phyloP scores from a whole-genome alignment of 2,888 invertebrate species.

The Parnassius orleans region DNA sequence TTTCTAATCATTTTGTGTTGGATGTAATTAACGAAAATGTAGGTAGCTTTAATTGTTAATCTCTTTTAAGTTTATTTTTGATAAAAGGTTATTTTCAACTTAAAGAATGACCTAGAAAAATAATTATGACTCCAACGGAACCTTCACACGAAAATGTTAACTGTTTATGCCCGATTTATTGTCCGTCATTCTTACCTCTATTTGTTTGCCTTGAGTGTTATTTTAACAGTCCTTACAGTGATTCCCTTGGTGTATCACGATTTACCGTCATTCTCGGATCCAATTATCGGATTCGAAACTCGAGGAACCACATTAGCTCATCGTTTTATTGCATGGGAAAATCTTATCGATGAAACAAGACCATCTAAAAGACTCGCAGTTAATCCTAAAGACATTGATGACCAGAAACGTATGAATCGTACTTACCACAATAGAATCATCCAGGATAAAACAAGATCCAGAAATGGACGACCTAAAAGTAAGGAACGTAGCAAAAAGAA shows the following conservation, averaged over 20 bases:
- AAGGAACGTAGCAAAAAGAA: slow-evolving; percentile 63
- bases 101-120: slow-evolving; percentile 53
- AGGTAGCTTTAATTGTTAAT: slow-evolving; percentile 22
- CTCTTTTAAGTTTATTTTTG: slow-evolving; percentile 29
- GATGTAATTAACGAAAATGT: slow-evolving; percentile 17
- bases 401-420: slow-evolving; percentile 72
- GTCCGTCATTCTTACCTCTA: slow-evolving; percentile 72
- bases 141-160: slow-evolving; percentile 62
- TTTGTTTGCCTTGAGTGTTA: slow-evolving; percentile 60
- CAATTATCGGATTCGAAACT: slow-evolving; percentile 95
- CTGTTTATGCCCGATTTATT: slow-evolving; percentile 74
- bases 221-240: slow-evolving; percentile 65
- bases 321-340: slow-evolving; percentile 91
- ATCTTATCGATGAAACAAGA: slow-evolving; percentile 88
- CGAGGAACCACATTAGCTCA: slow-evolving; percentile 92
- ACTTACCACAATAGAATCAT: slow-evolving; percentile 59
- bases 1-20: background rate
- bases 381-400: slow-evolving; percentile 85
- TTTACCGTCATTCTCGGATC: slow-evolving; percentile 91
- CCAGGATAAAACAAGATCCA: slow-evolving; percentile 55
- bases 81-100: slow-evolving; percentile 28
- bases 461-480: slow-evolving; percentile 58
- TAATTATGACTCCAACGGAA: slow-evolving; percentile 62
- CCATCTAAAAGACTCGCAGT: slow-evolving; percentile 85
- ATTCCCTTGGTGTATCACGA: slow-evolving; percentile 66